A percentile compares a stretch with the other conserved stretches of the same genome.
Evolutionary conservation across 2,888 invertebrate species (phyloP).

Genomic region (Drosophila rubida): DNA sequence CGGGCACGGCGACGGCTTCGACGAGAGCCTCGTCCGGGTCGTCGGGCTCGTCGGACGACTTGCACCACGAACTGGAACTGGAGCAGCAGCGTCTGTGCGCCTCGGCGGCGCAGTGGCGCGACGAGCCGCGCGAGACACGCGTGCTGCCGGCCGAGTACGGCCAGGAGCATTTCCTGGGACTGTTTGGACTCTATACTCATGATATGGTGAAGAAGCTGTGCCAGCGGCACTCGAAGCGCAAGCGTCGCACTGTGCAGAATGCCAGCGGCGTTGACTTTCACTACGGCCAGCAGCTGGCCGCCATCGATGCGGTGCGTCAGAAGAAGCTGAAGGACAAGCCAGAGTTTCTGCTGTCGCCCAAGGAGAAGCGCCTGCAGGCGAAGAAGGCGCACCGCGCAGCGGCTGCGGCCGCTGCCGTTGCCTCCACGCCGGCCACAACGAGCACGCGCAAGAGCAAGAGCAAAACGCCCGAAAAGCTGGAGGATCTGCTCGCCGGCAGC

Average conservation of each 20-base stretch:
- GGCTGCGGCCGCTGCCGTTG: conserved; percentile 17
- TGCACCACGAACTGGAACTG: conserved; percentile 64
- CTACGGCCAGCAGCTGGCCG: conserved; percentile 78
- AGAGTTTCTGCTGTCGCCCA: conserved; percentile 82
- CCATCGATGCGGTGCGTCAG: conserved; percentile 72
- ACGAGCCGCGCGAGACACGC: conserved; percentile 74
- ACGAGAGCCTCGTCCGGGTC: conserved; percentile 4
- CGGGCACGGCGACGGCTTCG: background rate
- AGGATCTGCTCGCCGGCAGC: conserved; percentile 8
- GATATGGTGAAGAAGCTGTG: conserved; percentile 78
- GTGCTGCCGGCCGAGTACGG: conserved; percentile 73
- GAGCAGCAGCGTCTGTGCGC: conserved; percentile 59
- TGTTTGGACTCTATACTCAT: conserved; percentile 82
- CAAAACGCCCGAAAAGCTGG: conserved; percentile 52
- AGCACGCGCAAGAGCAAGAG: conserved; percentile 54
- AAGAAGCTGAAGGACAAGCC: conserved; percentile 79
- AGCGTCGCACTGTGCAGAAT: conserved; percentile 82
- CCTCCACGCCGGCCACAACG: conserved; percentile 12
- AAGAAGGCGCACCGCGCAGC: conserved; percentile 61
- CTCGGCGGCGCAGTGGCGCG: conserved; percentile 70
- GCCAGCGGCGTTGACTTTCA: conserved; percentile 83
- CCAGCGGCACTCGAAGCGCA: conserved; percentile 83
- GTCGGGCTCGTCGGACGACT: conserved; percentile 75
- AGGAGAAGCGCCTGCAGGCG: conserved; percentile 76
- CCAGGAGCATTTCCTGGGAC: conserved; percentile 80